Conservation (phyloP, 2,888 invertebrate species). For the Lissocephala sabroskyi region DNA sequence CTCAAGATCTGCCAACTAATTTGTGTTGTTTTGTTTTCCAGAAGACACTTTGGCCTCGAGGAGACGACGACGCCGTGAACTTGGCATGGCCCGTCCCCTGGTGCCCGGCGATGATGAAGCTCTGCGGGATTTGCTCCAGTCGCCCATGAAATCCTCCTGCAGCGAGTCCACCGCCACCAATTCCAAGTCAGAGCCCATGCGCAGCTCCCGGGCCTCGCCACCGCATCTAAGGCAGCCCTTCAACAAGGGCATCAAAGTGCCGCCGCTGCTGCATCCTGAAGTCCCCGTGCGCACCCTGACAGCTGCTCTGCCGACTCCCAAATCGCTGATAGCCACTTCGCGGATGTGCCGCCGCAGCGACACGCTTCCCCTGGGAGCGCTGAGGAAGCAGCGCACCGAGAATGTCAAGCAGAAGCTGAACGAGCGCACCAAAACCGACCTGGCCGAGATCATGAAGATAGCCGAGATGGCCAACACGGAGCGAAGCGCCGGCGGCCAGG, state of each 20-base stretch:
- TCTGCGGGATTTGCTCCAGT: conserved; percentile 61
- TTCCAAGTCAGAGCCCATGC: conserved; percentile 42
- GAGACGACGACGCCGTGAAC: conserved; percentile 69
- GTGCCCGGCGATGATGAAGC: conserved; percentile 66
- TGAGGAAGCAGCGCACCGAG: conserved; percentile 43
- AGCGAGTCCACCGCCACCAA: conserved; percentile 41
- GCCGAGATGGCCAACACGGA: conserved; percentile 59
- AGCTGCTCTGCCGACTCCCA: conserved; percentile 18
- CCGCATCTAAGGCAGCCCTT: too few species aligned
- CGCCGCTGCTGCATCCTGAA: conserved; percentile 21
- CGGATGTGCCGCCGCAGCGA: conserved; percentile 46
- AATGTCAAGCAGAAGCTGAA: conserved; percentile 67
- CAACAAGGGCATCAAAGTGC: conserved; percentile 13
- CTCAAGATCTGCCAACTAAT: not conserved
- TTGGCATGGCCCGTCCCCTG: conserved; percentile 68
- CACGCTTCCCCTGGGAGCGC: conserved; percentile 30
- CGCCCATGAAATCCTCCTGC: conserved; percentile 49
- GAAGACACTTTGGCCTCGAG: conserved; percentile 71
- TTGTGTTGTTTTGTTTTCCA: conserved; percentile 17
- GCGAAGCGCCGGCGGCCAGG: conserved; percentile 43
- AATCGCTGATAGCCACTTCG: conserved; percentile 19
- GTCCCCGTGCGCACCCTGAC: conserved; percentile 24
- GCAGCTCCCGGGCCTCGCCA: conserved; percentile 2
- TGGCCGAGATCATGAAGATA: conserved; percentile 71
- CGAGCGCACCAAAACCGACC: conserved; percentile 68